Evolutionary conservation across 1,140 invertebrate genomes (phyloP).

Genomic region (Macrotrachela quadricornifera): DNA sequence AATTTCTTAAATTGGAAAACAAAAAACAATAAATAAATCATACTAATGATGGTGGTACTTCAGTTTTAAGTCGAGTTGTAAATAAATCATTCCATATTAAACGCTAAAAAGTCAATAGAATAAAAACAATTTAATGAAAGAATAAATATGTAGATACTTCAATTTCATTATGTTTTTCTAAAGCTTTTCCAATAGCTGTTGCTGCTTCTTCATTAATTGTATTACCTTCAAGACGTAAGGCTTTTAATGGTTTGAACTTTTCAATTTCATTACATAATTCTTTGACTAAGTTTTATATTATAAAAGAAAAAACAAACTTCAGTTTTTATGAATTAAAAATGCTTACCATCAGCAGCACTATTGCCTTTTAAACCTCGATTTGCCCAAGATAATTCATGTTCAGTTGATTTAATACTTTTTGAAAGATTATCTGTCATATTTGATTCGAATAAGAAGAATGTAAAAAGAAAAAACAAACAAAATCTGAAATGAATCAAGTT

Average conservation of each 20-base stretch:
- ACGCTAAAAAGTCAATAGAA: neutral
- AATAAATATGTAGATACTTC: conserved; percentile 52
- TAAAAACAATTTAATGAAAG: conserved; percentile 50
- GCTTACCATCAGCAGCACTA: neutral
- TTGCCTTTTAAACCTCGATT: neutral
- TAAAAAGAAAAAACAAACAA: too few relatives aligned
- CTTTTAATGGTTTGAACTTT: conserved; percentile 47
- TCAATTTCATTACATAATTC: neutral
- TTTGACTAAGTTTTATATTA: too few relatives aligned
- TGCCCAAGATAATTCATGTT: neutral
- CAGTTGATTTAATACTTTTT: neutral
- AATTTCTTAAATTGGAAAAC: neutral
- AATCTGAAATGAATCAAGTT: too few relatives aligned
- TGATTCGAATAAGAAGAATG: too few relatives aligned
- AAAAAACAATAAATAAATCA: conserved; percentile 13
- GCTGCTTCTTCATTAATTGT: conserved; percentile 71
- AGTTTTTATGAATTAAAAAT: too few relatives aligned
- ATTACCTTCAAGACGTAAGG: conserved; percentile 67
- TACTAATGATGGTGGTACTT: conserved; percentile 73
- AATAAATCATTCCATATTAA: conserved; percentile 57
- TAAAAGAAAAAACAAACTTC: too few relatives aligned
- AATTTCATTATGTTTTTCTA: conserved; percentile 51
- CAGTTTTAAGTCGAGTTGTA: conserved; percentile 69
- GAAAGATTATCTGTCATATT: neutral
- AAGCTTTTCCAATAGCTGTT: conserved; percentile 51